Base-by-base conservation (phyloP, 2,797 vertebrate genomes). In the Alfaro cultratus region DNA sequence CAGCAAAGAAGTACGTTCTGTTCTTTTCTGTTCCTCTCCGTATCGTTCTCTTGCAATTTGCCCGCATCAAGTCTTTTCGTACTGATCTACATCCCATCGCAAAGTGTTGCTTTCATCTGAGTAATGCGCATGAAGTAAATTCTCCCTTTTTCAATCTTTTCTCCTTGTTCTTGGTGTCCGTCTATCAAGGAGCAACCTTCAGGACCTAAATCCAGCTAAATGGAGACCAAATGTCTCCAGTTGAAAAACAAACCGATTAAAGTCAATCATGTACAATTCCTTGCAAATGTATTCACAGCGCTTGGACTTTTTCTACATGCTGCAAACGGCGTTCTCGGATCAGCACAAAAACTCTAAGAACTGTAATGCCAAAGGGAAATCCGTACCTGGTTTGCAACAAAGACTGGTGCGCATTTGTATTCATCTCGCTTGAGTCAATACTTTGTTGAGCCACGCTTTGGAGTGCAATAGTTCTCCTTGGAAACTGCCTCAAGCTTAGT, bases 171-270 rank as follows among this genome's bases (percentile, higher is more conserved):
- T 64, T 78, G 70, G 51, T 4, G 23, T 11, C 77, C 77, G 11
- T 55, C 53, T 75, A 68, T 81, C 80, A 39, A 71, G 51, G 77
- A 74, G 81, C 76, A 78, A 84, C 81, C 88, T 80, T 89, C 79
- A 79, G 76, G 62, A 85, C 89, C 85, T 45, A 75, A 85, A 88
- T 88, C 80, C 83, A 80, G 85, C 86, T 84, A 87, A 91, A 83
- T 87, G 86, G 85, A 85, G 78, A 80, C 81, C 47, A 57, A 70
- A 71, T 81, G 2, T 85, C 74, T 87, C 88, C 83, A 73, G 53
- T 3, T 3, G 76, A 87, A 83, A 89, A 91, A 43, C 49, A 43
- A 39, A 77, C 76, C 0, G n/a, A 46, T 45, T 15, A 36, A 21
- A 64, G 31, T 64, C 62, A 64, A 7, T 16, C 8, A 8, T 18